Evolutionary conservation across 2,888 invertebrate species (phyloP).

Genomic region (Pocota personata): DNA sequence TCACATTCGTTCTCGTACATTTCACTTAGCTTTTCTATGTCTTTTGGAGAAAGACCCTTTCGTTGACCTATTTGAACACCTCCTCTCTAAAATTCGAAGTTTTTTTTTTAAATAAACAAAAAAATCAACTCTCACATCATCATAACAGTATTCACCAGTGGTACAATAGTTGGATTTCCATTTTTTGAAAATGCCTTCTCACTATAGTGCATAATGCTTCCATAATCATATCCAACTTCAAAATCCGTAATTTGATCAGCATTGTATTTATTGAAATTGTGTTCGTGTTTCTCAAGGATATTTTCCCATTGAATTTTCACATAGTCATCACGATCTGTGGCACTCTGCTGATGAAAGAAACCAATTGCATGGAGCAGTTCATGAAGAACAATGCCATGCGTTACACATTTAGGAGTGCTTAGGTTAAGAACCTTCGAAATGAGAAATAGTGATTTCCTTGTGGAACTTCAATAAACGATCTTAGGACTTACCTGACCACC

Average conservation of each 20-base stretch:
- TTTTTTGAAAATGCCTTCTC: conserved; percentile 87
- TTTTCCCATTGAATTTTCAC: conserved; percentile 90
- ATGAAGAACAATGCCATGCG: conserved; percentile 88
- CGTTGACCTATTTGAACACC: conserved; percentile 84
- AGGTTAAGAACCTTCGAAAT: conserved; percentile 83
- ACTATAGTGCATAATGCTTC: conserved; percentile 90
- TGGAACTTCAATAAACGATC: background rate
- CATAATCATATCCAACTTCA: conserved; percentile 88
- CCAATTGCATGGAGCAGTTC: conserved; percentile 92
- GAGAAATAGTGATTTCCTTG: background rate
- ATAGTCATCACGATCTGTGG: conserved; percentile 89
- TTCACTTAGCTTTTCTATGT: conserved; percentile 83
- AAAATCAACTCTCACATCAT: no score
- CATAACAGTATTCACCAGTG: conserved; percentile 81
- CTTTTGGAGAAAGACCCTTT: conserved; percentile 84
- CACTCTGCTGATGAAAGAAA: conserved; percentile 93
- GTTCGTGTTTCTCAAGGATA: conserved; percentile 83
- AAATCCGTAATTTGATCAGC: conserved; percentile 87
- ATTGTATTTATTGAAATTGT: conserved; percentile 87
- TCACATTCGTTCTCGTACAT: conserved; percentile 84
- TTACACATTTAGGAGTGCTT: conserved; percentile 84
- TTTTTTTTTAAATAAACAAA: background rate
- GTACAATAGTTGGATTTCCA: conserved; percentile 86
- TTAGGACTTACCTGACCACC: conserved; percentile 84
- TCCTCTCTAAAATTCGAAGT: conserved; percentile 80